Base-by-base conservation (phyloP, 37 sponge, comb jelly and placozoan species). In the Ianthella basta region DNA sequence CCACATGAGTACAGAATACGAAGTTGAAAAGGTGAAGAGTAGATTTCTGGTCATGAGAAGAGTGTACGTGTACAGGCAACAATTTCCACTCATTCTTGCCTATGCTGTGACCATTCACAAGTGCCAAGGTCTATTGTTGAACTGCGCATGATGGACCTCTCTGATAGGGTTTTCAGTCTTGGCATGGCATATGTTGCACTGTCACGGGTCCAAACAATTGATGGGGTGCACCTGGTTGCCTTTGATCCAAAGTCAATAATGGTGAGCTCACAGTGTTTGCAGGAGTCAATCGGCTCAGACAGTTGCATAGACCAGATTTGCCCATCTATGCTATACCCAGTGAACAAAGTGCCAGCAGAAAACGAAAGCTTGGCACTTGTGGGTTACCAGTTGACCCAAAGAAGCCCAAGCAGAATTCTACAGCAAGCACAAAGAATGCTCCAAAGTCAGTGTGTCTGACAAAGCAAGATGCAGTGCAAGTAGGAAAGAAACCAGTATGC, bases 161-260 rank as follows among this genome's bases (percentile, higher is more conserved):
- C 80, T 13, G 57, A 65, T 6, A 13, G 40, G 1, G 70, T 82
- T 18, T 88, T 88, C 41, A 54, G 35, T 33, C 56, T 64, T 4
- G 84, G 89, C 15, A 82, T 82, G 89, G 84, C 89, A n/a, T 88
- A 84, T 78, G 89, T 88, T 19, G 89, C 89, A n/a, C 35, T 88
- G 80, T 83, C 84, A 15, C 20, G 89, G n/a, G 89, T 88, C 15
- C 27, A 69, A 20, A 79, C 84, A 54, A 68, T 88, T 2, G 59
- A 27, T 30, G 89, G 89, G 23, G 50, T 84, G 40, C 83, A 87
- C 70, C 75, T 87, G 24, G 39, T 24, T 27, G 61, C 59, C 36
- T 85, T 85, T 59, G 44, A 39, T 86, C 81, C 81, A 41, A 79
- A 86, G 33, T 80, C 87, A 36, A 80, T 86, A 1, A 86, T 39